Evolutionary conservation across 2,113 vertebrate species (phyloP), one percentile per base, ranked within the genome.

Genomic region (Phaetusa simplex): DNA sequence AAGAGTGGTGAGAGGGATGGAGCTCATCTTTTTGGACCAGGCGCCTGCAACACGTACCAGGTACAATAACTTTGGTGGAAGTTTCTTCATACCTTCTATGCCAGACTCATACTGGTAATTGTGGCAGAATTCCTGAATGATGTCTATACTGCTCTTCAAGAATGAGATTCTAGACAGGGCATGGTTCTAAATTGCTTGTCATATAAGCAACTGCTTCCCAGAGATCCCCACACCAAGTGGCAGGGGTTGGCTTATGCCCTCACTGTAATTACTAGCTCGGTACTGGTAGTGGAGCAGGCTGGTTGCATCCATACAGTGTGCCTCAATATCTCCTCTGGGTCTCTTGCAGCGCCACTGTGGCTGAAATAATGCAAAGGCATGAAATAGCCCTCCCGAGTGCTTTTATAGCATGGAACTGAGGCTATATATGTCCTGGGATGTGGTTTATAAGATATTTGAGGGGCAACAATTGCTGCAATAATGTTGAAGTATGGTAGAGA

Each of bases 341-440:
- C 81, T 87, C 34, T 50, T 59, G 53, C 0, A 0, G 16, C 3
- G 2, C 62, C 43, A 14, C 61, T 20, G 27, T 49, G 61, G 52
- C 81, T 85, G 81, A 85, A 93, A 90, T 91, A 82, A 72, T 82
- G 47, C 78, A 85, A 95, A 95, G 30, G 45, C 21, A 32, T 56
- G 43, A 61, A 80, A 93, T 43, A 72, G 40, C 53, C 22, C 76
- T 90, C 21, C 2, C 45, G 66, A 90, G 84, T 47, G 49, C 67
- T 91, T 64, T 90, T 80, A 59, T 40, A 59, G 76, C 73, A 43
- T 47, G n/a, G 52, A 82, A 78, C 38, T 29, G 55, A 71, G 77
- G n/a, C 69, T 55, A 23, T 74, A 22, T 42, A 50, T 59, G 14
- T 79, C 72, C 83, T 94, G 38, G 72, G 50, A 59, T 81, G 47